A percentile compares a stretch with the other conserved stretches of the same genome.
phyloP scores from a whole-genome alignment of 2,113 vertebrate genomes.

The Benthochromis sp. region DNA sequence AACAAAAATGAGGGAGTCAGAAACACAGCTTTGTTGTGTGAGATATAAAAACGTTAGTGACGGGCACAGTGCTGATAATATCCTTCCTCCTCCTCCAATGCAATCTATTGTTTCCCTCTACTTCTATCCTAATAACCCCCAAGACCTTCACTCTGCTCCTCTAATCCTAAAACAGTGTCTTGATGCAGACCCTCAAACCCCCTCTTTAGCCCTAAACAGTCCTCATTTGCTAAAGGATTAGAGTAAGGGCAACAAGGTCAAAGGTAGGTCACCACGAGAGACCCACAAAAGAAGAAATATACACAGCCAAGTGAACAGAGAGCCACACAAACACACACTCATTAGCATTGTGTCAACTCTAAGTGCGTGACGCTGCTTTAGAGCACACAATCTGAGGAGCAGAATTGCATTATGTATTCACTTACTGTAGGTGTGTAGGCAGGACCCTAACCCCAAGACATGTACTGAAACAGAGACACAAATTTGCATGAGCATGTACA shows the following conservation, averaged over 20 bases:
- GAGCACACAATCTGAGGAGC: constrained; percentile 1
- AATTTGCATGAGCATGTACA: constrained; percentile 59
- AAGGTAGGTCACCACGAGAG: constrained; percentile 45
- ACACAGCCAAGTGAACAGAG: constrained; percentile 16
- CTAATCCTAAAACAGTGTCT: constrained; percentile 58
- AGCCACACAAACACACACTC: constrained; percentile 17
- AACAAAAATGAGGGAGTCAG: not conserved
- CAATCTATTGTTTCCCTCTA: constrained; percentile 36
- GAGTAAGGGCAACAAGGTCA: constrained; percentile 57
- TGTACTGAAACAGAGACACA: constrained; percentile 40
- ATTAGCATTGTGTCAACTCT: constrained; percentile 43
- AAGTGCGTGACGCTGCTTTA: constrained; percentile 19
- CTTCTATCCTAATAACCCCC: constrained; percentile 42
- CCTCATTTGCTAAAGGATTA: constrained; percentile 71
- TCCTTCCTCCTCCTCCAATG: constrained; percentile 2
- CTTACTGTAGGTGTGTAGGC: constrained; percentile 53
- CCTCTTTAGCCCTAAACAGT: constrained; percentile 42
- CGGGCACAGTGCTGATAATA: constrained; percentile 17
- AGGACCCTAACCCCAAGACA: constrained; percentile 48
- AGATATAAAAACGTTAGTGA: constrained; percentile 10
- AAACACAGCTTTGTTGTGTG: not conserved
- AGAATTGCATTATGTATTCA: constrained; percentile 59
- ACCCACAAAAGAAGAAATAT: constrained; percentile 44
- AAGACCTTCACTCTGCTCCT: constrained; percentile 43
- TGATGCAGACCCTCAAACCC: constrained; percentile 33